Evolutionary conservation across 2,797 vertebrate species (phyloP).

Genomic region (Eurystomus glaucurus): DNA sequence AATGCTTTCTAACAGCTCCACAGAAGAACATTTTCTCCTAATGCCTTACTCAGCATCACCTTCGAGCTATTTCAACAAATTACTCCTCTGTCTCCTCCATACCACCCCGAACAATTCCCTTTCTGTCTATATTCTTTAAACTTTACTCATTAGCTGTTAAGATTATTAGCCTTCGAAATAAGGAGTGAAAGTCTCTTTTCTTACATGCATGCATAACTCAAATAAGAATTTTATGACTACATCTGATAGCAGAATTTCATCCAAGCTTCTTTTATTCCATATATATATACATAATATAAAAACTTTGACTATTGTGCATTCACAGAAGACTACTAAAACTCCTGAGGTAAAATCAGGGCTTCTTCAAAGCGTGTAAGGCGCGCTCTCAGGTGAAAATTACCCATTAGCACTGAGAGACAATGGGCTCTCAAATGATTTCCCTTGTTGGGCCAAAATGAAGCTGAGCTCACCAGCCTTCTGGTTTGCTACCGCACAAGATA

Average conservation of each 20-base stretch:
- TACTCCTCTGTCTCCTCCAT: background rate
- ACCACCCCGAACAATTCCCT: background rate
- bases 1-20: background rate
- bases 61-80: background rate
- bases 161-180: background rate
- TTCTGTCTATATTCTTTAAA: background rate
- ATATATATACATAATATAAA: background rate
- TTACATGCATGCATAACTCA: background rate
- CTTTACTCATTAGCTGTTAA: background rate
- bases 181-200: background rate
- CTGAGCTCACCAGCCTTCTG: background rate
- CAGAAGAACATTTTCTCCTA: background rate
- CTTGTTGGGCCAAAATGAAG: background rate
- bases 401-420: background rate
- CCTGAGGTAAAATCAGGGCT: background rate
- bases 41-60: background rate
- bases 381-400: background rate
- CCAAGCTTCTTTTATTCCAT: background rate
- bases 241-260: background rate
- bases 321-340: background rate
- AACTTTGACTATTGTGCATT: background rate
- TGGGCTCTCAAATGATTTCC: background rate
- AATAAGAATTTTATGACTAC: background rate
- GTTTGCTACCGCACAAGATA: background rate
- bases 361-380: background rate